Base-by-base conservation (phyloP, 1,140 invertebrate species). In the Apis florea region DNA sequence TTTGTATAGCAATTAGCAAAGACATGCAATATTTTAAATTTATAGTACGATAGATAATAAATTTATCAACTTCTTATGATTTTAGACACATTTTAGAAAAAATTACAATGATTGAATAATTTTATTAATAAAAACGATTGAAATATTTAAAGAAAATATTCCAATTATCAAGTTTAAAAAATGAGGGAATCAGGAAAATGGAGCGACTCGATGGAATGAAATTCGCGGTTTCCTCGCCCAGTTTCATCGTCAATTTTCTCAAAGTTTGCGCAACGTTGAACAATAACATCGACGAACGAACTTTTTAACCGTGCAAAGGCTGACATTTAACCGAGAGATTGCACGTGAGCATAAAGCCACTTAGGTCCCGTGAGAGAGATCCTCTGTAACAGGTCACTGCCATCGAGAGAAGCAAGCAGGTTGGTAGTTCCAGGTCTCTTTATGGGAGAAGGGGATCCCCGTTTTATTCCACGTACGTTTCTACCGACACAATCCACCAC, bases 331-430 rank as follows among this genome's bases (percentile, higher is more conserved):
- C 69, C 69, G 67, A 71, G 73, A 73, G 70, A 67, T 83, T 68
- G 73, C 85, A 76, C 85, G 84, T 63, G 82, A 83, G 82, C 83
- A 74, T 86, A 78, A 86, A 83, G 68, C 63, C 85, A 58, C 59
- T 56, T 58, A 68, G 24, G 78, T 67, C 70, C 51, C 82, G 86
- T 77, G 88, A 86, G 83, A 71, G 68, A 79, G 64, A 49, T 19
- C 77, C 73, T 68, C 83, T 82, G 77, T 83, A 85, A 82, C 89
- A 89, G 88, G 88, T 90, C 89, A 90, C 88, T 90, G 89, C 89
- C 89, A 90, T 90, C 88, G 86, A 89, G 88, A 88, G 85, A 75
- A 84, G 70, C 83, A 69, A 85, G 79, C 87, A 88, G 85, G 89
- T 89, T 90, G 82, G 86, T 75, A 72, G 63, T 63, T 54, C 59